phyloP scores from a whole-genome alignment of 1,140 invertebrate genomes.

The Lineus longissimus region DNA sequence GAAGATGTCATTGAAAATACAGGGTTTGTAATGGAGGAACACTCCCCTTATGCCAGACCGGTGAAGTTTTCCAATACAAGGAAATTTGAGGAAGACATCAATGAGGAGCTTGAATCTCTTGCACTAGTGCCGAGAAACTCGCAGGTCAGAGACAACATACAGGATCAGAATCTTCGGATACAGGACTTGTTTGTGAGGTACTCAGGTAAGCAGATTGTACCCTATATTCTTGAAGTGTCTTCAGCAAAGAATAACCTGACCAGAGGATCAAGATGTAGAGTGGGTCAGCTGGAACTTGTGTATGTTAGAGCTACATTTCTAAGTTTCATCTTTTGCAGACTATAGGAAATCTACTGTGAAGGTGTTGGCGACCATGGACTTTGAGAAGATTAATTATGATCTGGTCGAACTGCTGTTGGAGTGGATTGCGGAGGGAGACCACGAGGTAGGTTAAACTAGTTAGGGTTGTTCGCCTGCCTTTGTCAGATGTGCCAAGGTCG shows the following conservation, averaged over 20 bases:
- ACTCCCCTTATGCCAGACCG: conserved; percentile 37
- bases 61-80: conserved; percentile 31
- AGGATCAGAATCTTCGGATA: conserved; percentile 39
- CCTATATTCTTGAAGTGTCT: too few relatives aligned
- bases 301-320: neutral
- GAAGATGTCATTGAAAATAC: conserved; percentile 48
- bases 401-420: conserved; percentile 68
- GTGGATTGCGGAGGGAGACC: conserved; percentile 64
- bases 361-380: conserved; percentile 73
- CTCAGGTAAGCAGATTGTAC: conserved; percentile 26
- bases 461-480: conserved; percentile 52
- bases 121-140: conserved; percentile 18
- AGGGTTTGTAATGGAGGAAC: conserved; percentile 41
- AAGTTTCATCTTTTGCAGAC: conserved; percentile 35
- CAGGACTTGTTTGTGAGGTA: conserved; percentile 40
- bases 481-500: neutral
- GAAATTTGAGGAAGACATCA: conserved; percentile 13
- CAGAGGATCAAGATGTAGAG: too few relatives aligned
- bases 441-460: conserved; percentile 68
- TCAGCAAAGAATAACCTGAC: too few relatives aligned
- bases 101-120: conserved; percentile 14
- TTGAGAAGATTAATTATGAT: conserved; percentile 73
- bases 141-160: conserved; percentile 31
- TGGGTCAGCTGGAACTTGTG: too few relatives aligned
- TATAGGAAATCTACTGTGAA: conserved; percentile 67